Percentiles rank a stretch among this genome's conserved stretches.
Conservation (phyloP, 2,797 vertebrate genomes). For the Petrocephalus schoutedeni region DNA sequence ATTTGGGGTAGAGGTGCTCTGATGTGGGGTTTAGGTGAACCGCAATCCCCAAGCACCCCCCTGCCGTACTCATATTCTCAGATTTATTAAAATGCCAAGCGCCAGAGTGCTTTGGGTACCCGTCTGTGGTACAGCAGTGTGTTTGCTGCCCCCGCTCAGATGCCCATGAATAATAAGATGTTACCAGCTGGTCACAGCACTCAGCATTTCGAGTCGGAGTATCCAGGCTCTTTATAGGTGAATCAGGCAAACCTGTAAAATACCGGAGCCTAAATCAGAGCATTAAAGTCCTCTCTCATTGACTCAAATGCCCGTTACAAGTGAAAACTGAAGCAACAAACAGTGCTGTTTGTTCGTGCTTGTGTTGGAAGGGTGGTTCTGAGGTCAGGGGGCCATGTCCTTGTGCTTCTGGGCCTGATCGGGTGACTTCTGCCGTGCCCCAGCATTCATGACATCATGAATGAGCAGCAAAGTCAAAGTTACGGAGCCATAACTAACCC, state of each 20-base stretch:
- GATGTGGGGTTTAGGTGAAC: neutral
- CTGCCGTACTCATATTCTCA: neutral
- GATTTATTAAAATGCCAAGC: neutral
- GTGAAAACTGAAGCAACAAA: neutral
- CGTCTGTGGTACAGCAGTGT: neutral
- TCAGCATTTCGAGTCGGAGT: neutral
- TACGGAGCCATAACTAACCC: neutral
- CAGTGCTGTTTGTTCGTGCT: neutral
- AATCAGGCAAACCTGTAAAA: neutral
- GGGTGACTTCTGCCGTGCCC: neutral
- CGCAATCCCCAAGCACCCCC: too few relatives aligned
- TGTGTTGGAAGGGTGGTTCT: neutral
- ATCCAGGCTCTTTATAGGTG: neutral
- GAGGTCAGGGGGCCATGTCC: neutral
- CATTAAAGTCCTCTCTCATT: neutral
- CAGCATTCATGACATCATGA: neutral
- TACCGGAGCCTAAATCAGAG: neutral
- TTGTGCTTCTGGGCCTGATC: neutral
- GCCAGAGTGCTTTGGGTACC: neutral
- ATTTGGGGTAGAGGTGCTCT: neutral
- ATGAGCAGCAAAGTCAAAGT: neutral
- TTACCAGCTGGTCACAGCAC: neutral
- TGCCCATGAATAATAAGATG: neutral
- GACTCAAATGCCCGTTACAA: neutral
- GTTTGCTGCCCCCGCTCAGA: neutral